Evolutionary conservation across 2,888 invertebrate genomes (phyloP).

Genomic region (Erebia epiphron): DNA sequence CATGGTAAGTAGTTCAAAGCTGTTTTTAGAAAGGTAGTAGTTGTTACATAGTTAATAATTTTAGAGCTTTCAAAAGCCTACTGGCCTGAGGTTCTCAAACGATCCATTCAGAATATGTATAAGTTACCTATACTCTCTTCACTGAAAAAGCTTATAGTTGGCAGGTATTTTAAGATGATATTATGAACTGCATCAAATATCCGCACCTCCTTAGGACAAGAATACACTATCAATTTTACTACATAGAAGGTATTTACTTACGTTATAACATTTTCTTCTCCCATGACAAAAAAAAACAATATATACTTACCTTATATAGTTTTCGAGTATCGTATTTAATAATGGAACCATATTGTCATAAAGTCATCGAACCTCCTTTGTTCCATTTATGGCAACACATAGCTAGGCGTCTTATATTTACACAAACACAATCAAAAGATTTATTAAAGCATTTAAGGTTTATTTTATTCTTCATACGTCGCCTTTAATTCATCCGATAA

Average conservation of each 20-base stretch:
- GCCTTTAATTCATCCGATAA: constrained; percentile 1
- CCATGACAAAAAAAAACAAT: background rate
- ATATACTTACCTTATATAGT: no score
- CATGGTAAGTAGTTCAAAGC: background rate
- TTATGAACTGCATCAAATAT: no score
- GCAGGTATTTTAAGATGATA: no score
- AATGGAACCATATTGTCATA: constrained; percentile 53
- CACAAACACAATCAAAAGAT: constrained; percentile 33
- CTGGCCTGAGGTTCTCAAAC: background rate
- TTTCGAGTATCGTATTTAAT: constrained; percentile 27
- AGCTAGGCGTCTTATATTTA: constrained; percentile 51
- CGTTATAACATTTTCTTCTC: background rate
- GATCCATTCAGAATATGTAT: background rate
- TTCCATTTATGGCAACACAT: constrained; percentile 68
- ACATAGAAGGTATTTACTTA: no score
- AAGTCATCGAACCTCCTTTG: constrained; percentile 77
- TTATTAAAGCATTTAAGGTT: constrained; percentile 16
- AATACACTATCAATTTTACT: no score
- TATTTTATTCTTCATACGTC: background rate
- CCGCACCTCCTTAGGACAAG: no score
- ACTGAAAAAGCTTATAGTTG: no score
- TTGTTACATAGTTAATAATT: background rate
- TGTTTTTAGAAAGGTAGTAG: background rate
- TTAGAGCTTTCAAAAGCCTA: constrained; percentile 4
- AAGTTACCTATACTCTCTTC: no score